Conservation (phyloP, 2,113 vertebrate genomes). For the Chloroceryle aenea region DNA sequence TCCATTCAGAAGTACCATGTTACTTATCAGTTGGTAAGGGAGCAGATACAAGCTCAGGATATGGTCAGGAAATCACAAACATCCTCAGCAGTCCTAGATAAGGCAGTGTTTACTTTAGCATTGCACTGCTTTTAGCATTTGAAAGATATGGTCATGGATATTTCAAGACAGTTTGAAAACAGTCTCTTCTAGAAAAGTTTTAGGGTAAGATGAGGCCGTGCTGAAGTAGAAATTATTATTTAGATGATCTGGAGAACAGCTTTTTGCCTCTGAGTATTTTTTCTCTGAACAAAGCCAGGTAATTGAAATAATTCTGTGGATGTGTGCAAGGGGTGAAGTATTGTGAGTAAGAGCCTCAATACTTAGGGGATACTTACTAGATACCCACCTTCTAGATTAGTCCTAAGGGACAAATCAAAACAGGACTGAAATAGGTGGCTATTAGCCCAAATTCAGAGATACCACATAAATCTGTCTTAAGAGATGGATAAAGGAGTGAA, state of each 20-base stretch:
- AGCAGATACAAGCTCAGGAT: constrained; percentile 27
- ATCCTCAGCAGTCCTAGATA: constrained; percentile 32
- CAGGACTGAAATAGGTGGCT: neutral
- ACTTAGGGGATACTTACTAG: neutral
- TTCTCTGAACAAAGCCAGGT: neutral
- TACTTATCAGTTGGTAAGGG: neutral
- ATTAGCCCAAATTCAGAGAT: neutral
- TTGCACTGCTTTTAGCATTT: neutral
- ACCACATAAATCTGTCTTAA: neutral
- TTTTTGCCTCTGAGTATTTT: neutral
- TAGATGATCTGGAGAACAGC: neutral
- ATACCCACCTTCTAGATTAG: neutral
- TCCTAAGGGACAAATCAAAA: neutral
- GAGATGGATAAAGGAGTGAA: neutral
- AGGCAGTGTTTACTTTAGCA: constrained; percentile 17
- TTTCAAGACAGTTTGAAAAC: neutral
- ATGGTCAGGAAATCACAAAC: constrained; percentile 37
- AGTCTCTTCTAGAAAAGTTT: neutral
- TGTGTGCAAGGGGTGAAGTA: neutral
- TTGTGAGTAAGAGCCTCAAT: neutral
- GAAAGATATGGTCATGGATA: neutral
- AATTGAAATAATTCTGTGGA: neutral
- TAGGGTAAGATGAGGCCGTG: neutral
- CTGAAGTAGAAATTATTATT: neutral
- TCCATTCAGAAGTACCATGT: neutral